Evolutionary conservation across 2,888 invertebrate genomes (phyloP), one percentile per base, ranked within the genome.

Genomic region (Hartigia nigra): DNA sequence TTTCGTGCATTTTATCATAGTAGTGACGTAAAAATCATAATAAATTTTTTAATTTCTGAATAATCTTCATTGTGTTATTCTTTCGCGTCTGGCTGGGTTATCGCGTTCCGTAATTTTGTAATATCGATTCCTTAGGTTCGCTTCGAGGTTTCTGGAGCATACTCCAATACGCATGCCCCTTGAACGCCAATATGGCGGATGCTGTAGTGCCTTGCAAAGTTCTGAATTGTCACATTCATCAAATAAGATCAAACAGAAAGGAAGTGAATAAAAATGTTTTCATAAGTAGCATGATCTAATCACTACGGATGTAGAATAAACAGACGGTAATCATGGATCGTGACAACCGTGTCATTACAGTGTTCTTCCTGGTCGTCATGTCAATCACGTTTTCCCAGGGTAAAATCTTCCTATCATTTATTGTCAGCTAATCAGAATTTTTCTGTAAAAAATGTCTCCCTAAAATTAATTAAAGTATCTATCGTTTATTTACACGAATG

Each of bases 131-230:
- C 23, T 55, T 23, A 55, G 23, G 55, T 72, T 34, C 12, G 23
- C 72, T 34, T 34, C 12, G 85, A 87, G 87, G 87, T 87, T 87
- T 88, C 88, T 87, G 80, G 89, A 88, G 86, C 88, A 85, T 69
- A 79, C 74, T 77, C 55, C 23, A 32, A 34, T 69, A 79, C 87
- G 82, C 86, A 76, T 83, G 84, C 82, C 82, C 78, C 34, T 12
- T 75, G n/a, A 12, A 35, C 35, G 69, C 34, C n/a, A 87, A 83
- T 78, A 89, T 88, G 88, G 88, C 86, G 82, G 79, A 36, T 23
- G 37, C 34, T 23, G 75, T 36, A 75, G 23, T 32, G 9, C 12
- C 75, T 12, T 5, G 34, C 12, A 32, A 36, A 9, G 31, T 75
- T 35, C n/a, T 31, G 34, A 75, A 9, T 36, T 36, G 37, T 75